Percentiles rank a stretch among this genome's conserved stretches.
phyloP scores from a whole-genome alignment of 2,888 invertebrate species.

The Epirrita christyi region DNA sequence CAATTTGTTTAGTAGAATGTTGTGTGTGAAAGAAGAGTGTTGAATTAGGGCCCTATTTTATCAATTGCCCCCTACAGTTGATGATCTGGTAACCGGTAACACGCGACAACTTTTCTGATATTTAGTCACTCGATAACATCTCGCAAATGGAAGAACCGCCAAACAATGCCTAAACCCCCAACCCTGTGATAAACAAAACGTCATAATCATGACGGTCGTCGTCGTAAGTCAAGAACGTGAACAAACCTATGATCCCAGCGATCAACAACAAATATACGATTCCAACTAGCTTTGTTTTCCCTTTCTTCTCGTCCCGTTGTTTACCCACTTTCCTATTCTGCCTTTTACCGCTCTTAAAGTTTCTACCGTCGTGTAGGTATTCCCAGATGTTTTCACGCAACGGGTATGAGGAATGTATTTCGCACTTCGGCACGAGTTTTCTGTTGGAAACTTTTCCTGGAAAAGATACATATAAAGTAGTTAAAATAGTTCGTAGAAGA shows the following conservation, averaged over 20 bases:
- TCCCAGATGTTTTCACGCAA: slow-evolving; percentile 70
- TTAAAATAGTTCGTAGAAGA: too few species aligned
- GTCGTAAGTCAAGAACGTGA: background rate
- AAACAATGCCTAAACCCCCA: too few species aligned
- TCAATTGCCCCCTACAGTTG: too few species aligned
- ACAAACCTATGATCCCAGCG: slow-evolving; percentile 52
- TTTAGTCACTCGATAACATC: too few species aligned
- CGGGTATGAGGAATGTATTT: slow-evolving; percentile 66
- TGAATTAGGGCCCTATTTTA: too few species aligned
- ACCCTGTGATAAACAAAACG: too few species aligned
- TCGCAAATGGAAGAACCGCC: too few species aligned
- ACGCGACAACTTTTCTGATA: too few species aligned
- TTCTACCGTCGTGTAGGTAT: slow-evolving; percentile 58
- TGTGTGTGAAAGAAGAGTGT: too few species aligned
- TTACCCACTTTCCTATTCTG: slow-evolving; percentile 51
- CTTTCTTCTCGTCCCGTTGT: slow-evolving; percentile 47
- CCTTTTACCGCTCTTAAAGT: slow-evolving; percentile 50
- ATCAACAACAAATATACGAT: slow-evolving; percentile 48
- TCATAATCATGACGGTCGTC: background rate
- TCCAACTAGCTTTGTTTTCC: slow-evolving; percentile 49
- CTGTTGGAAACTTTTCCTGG: slow-evolving; percentile 45
- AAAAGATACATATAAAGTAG: background rate
- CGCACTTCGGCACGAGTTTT: slow-evolving; percentile 59
- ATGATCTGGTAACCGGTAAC: too few species aligned
- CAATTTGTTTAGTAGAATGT: too few species aligned